Percentiles rank a stretch among this genome's conserved stretches.
phyloP scores from a whole-genome alignment of 2,113 vertebrate genomes.

The Xiphorhynchus elegans region DNA sequence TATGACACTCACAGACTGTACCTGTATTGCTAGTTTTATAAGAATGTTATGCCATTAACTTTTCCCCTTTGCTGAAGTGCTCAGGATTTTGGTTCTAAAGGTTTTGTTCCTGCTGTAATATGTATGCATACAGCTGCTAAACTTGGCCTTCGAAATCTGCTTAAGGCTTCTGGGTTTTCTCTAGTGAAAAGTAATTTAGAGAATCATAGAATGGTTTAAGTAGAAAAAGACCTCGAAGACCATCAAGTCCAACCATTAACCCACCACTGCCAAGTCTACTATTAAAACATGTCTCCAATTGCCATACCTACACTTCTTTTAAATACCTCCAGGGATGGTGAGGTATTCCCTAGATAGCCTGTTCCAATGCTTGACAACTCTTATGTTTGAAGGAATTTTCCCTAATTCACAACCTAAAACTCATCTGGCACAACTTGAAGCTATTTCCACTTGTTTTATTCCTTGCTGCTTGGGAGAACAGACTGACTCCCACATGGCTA shows the following conservation, averaged over 20 bases:
- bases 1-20: background rate
- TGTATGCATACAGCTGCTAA: background rate
- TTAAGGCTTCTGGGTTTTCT: background rate
- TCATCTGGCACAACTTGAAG: too few relatives aligned
- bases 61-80: background rate
- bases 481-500: background rate
- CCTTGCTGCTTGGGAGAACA: background rate
- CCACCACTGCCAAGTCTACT: background rate
- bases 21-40: background rate
- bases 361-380: background rate
- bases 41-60: background rate
- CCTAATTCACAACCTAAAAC: background rate
- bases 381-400: background rate
- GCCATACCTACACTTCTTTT: background rate
- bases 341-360: background rate
- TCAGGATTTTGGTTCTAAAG: background rate
- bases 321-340: background rate
- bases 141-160: slow-evolving; percentile 9
- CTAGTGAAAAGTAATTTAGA: background rate
- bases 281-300: background rate
- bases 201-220: background rate
- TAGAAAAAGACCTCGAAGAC: background rate
- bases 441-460: background rate
- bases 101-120: background rate
- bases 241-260: background rate